phyloP scores from a whole-genome alignment of 2,113 vertebrate species.

The Ctenodactylus gundi region DNA sequence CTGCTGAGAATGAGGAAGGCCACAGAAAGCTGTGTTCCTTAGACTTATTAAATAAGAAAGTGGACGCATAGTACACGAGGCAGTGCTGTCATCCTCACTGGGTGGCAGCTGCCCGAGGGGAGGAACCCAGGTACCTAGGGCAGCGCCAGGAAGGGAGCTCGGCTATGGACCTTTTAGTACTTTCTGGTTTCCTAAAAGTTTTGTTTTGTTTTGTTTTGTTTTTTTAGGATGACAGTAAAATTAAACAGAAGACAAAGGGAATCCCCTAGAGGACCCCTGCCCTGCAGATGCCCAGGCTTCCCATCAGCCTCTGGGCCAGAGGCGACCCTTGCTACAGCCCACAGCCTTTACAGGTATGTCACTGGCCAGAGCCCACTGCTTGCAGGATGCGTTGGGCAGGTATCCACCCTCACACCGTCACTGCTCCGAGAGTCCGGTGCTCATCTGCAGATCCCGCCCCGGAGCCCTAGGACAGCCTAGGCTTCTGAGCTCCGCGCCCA shows the following conservation, averaged over 20 bases:
- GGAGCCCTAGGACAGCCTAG: background rate
- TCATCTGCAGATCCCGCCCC: background rate
- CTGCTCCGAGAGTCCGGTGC: background rate
- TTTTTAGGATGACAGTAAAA: background rate
- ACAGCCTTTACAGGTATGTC: background rate
- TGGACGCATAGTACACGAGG: background rate
- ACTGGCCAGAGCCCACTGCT: no score
- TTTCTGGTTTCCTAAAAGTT: background rate
- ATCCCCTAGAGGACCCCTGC: background rate
- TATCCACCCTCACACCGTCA: no score
- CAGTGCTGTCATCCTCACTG: background rate
- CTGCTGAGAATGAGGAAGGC: no score
- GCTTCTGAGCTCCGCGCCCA: background rate
- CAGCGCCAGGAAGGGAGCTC: background rate
- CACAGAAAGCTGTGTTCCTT: no score
- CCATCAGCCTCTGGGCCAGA: background rate
- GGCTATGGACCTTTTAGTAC: no score
- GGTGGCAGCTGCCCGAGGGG: background rate
- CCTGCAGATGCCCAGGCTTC: background rate
- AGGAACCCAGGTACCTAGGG: background rate
- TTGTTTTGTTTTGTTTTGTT: background rate
- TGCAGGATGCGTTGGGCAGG: no score
- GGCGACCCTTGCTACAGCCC: background rate
- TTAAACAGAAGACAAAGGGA: background rate
- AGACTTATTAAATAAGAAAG: background rate